Evolutionary conservation across 1,140 invertebrate species (phyloP).

Genomic region (Planococcus citri): DNA sequence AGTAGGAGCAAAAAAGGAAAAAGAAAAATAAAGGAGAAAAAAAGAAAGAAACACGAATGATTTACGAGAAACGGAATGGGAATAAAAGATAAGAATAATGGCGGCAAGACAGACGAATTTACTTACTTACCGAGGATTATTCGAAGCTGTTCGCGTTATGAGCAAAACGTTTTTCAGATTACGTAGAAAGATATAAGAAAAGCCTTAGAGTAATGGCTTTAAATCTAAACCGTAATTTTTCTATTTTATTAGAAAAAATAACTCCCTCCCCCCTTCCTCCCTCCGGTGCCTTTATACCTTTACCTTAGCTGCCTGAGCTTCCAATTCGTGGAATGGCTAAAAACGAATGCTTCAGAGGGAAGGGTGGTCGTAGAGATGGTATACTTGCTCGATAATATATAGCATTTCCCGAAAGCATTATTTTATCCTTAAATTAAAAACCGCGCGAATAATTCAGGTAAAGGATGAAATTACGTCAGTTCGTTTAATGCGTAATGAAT

Average conservation of each 20-base stretch:
- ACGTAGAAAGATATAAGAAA: conserved; percentile 10
- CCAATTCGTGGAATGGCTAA: too few species aligned
- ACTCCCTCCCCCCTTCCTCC: not conserved
- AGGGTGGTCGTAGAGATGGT: not conserved
- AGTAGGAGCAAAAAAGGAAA: too few species aligned
- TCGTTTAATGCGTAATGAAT: not conserved
- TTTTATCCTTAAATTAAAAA: conserved; percentile 4
- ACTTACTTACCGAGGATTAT: conserved; percentile 19
- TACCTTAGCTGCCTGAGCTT: too few species aligned
- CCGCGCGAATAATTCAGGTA: not conserved
- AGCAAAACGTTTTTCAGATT: conserved; percentile 20
- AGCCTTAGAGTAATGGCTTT: conserved; percentile 17
- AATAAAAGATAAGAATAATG: conserved; percentile 20
- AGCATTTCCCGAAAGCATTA: not conserved
- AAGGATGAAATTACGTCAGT: conserved; percentile 2
- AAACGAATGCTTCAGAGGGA: too few species aligned
- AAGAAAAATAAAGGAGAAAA: not conserved
- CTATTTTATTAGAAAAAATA: conserved; percentile 20
- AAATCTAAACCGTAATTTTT: conserved; percentile 20
- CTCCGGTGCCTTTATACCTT: not conserved
- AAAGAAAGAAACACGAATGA: conserved; percentile 9
- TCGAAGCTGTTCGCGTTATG: conserved; percentile 17
- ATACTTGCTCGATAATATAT: not conserved
- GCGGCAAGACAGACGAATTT: conserved; percentile 14
- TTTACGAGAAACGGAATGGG: conserved; percentile 18